phyloP scores from a whole-genome alignment of 2,113 vertebrate genomes.

The Chloropsis hardwickii region DNA sequence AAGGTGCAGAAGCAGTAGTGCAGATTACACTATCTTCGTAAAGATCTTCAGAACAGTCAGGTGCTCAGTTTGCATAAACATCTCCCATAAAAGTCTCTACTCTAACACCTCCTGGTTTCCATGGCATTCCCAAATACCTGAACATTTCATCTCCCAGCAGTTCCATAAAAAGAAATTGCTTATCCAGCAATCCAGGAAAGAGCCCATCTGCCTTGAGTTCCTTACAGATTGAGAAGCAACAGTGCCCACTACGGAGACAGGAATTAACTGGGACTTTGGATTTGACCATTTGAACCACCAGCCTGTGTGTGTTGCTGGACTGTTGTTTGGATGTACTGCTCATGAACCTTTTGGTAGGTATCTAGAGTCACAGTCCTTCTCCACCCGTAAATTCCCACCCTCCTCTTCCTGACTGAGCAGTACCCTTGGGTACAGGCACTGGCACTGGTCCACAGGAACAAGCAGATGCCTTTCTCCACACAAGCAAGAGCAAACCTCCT shows the following conservation, averaged over 20 bases:
- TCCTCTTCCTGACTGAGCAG: not conserved
- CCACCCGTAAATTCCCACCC: not conserved
- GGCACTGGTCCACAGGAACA: not conserved
- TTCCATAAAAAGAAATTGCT: not conserved
- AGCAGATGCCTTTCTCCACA: not conserved
- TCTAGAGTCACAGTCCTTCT: not conserved
- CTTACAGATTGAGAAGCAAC: not conserved
- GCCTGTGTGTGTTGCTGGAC: not conserved
- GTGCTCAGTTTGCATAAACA: not conserved
- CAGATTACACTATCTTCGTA: not conserved
- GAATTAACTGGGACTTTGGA: not conserved
- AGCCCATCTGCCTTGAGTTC: not conserved
- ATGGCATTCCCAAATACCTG: slow-evolving; percentile 8
- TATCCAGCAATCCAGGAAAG: not conserved
- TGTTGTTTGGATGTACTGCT: not conserved
- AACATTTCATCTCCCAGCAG: not conserved
- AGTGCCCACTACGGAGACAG: not conserved
- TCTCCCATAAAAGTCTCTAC: not conserved
- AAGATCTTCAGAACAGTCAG: not conserved
- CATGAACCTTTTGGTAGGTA: not conserved
- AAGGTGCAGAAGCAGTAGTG: not conserved
- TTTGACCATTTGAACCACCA: not conserved
- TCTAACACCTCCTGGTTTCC: slow-evolving; percentile 11
- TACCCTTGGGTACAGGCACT: not conserved
- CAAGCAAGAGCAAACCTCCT: not conserved